Conservation (phyloP, 2,113 vertebrate species). For the Barnardius zonarius region DNA sequence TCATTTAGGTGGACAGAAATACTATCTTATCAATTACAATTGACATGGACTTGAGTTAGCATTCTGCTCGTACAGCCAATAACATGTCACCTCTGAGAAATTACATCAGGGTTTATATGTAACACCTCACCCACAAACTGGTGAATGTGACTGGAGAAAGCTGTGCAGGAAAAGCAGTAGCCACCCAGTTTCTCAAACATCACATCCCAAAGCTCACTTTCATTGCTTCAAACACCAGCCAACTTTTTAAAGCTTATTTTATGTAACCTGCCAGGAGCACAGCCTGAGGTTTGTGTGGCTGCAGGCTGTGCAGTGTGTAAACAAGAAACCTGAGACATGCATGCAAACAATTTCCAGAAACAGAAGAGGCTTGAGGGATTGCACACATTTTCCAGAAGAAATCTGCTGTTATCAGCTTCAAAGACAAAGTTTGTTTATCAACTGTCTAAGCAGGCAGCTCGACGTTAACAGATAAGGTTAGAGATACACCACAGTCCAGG, state of each 20-base stretch:
- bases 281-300: neutral
- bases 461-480: neutral
- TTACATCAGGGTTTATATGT: fast-evolving
- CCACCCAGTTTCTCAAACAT: neutral
- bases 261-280: neutral
- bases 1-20: neutral
- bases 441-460: neutral
- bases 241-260: neutral
- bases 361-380: neutral
- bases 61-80: neutral
- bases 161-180: neutral
- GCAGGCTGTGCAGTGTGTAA: neutral
- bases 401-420: neutral
- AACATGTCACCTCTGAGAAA: neutral
- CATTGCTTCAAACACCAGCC: neutral
- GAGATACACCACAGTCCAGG: neutral
- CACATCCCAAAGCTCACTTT: neutral
- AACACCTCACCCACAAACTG: neutral
- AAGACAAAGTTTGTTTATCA: slow-evolving; percentile 3
- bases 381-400: neutral
- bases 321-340: neutral
- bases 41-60: neutral
- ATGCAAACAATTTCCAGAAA: neutral
- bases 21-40: too few relatives aligned
- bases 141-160: neutral